phyloP scores from a whole-genome alignment of 2,797 vertebrate genomes.

The Monodelphis domestica region DNA sequence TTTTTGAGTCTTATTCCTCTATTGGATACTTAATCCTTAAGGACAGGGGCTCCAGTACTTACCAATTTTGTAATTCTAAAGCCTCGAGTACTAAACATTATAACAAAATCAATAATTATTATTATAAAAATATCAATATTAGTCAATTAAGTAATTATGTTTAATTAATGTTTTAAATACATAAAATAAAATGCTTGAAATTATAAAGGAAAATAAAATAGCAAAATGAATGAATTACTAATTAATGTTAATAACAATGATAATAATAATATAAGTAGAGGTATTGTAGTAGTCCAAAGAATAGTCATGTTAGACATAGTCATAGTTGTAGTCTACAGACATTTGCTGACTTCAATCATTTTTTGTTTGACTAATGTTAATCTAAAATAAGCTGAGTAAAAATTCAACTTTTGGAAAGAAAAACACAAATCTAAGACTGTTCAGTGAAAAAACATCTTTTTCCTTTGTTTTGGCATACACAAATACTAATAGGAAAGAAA shows the following conservation, averaged over 20 bases:
- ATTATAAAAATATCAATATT: no score
- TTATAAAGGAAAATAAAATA: no score
- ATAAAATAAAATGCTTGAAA: no score
- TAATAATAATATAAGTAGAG: neutral
- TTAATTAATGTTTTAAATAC: no score
- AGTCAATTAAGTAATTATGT: no score
- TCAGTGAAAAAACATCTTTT: neutral
- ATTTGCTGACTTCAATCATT: neutral
- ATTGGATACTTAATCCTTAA: neutral
- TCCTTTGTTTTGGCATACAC: neutral
- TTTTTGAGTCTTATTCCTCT: neutral
- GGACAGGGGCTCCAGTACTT: neutral
- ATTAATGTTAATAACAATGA: no score
- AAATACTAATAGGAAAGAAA: neutral
- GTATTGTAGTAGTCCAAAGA: no score
- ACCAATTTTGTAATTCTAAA: neutral
- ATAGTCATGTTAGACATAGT: no score
- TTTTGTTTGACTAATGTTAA: neutral
- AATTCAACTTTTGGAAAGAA: neutral
- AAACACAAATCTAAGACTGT: neutral
- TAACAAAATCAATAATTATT: neutral
- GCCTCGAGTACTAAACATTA: neutral
- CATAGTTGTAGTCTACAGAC: neutral
- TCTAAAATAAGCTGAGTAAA: neutral
- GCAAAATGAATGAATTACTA: no score